Base-by-base conservation (phyloP, 2,888 invertebrate genomes). In the Ochropacha duplaris region DNA sequence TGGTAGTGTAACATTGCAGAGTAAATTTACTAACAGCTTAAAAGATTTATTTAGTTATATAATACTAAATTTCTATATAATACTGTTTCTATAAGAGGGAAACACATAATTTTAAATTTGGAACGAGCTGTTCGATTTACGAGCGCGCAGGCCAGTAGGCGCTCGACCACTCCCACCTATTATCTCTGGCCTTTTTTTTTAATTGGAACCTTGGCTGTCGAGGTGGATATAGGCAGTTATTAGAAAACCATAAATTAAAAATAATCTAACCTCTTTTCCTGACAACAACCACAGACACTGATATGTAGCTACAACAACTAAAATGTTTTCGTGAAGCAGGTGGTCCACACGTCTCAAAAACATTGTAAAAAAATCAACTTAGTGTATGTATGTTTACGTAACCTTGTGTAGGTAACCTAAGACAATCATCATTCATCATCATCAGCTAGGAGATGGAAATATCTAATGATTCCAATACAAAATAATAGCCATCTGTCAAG, bases 161-260 rank as follows among this genome's bases (percentile, higher is more conserved):
- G 69, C 69, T 55, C 68, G 36, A 71, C 73, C 77, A 68, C 85
- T 83, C 84, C 84, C 81, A 50, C 61, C 74, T 66, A 83, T 83
- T 84, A 83, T 71, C 57, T 59, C 72, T 57, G 63, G 56, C 56
- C 69, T 79, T 79, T 74, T 72, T 56, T 62, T 61, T 61, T 26
- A 64, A 65, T 59, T 57, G 57, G 52, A 68, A 61, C 61, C 59
- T 65, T 31, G 34, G 31, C 52, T 26, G 19, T 52, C 51, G 22
- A 31, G 31, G 16, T 44, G 19, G 44, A 44, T 44, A 44, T 44
- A 44, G 44, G 31, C 52, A 22, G 51, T 31, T 31, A 52, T 52
- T 52, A 52, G 31, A 52, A 31, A 19, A 31, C 52, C 28, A 52
- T 52, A 52, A 52, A 52, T 52, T 31, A 52, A 52, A 52, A 52